phyloP scores from a whole-genome alignment of 1,140 invertebrate species.

The Sitodiplosis mosellana region DNA sequence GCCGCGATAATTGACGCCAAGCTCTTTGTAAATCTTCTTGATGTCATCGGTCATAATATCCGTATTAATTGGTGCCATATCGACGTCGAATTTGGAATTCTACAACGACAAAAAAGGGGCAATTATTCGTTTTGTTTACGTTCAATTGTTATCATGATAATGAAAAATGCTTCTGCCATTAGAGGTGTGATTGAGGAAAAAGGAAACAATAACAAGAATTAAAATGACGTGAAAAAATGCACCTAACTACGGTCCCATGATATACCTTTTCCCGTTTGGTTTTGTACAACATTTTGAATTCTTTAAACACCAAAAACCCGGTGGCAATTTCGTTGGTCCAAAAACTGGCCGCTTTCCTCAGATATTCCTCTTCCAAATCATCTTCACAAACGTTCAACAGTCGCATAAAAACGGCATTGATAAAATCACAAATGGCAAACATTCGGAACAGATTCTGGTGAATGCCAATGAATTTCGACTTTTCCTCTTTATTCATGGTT shows the following conservation, averaged over 20 bases:
- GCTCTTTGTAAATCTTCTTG: conserved; percentile 8
- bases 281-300: conserved; percentile 19
- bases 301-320: conserved; percentile 13
- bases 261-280: conserved; percentile 16
- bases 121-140: too few relatives aligned
- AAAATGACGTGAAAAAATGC: too few relatives aligned
- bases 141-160: too few relatives aligned
- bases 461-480: conserved; percentile 5
- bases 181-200: too few relatives aligned
- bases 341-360: conserved; percentile 14
- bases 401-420: conserved; percentile 14
- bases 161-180: too few relatives aligned
- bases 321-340: conserved; percentile 16
- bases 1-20: conserved; percentile 11
- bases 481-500: not conserved
- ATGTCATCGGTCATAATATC: not conserved
- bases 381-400: conserved; percentile 15
- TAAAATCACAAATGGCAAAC: conserved; percentile 15
- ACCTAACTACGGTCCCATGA: not conserved
- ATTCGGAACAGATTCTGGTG: conserved; percentile 15
- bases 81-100: not conserved
- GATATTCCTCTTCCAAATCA: conserved; percentile 3
- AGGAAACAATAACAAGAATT: too few relatives aligned
- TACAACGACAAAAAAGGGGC: not conserved
- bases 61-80: not conserved